phyloP scores from a whole-genome alignment of 2,797 vertebrate species.

The Gambelia wislizenii region DNA sequence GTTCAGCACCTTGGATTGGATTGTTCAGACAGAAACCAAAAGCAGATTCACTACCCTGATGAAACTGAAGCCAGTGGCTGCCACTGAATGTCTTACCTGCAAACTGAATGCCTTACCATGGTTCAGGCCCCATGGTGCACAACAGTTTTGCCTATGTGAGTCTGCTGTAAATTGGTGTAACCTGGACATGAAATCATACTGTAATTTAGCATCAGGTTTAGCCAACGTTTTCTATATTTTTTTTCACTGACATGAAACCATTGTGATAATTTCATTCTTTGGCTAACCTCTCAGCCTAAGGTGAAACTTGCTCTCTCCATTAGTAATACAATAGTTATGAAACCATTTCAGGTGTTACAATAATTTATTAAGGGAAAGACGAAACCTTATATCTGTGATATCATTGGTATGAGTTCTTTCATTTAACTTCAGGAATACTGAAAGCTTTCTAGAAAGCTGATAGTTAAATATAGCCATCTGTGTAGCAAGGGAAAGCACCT shows the following conservation, averaged over 20 bases:
- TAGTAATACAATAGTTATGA: constrained; percentile 53
- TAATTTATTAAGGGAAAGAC: constrained; percentile 55
- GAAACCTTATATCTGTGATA: neutral
- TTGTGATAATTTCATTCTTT: constrained; percentile 56
- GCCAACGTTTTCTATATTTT: constrained; percentile 22
- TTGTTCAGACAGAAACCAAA: no score
- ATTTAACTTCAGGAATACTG: constrained; percentile 43
- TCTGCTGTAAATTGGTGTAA: neutral
- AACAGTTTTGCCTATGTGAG: neutral
- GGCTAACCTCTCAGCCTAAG: constrained; percentile 40
- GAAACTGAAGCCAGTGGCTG: no score
- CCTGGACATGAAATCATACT: constrained; percentile 10
- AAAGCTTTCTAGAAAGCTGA: constrained; percentile 48
- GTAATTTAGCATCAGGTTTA: constrained; percentile 23
- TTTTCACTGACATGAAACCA: constrained; percentile 49
- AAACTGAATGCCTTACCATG: no score
- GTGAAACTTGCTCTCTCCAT: constrained; percentile 51
- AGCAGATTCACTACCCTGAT: no score
- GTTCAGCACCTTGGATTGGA: no score
- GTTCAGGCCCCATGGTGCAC: neutral
- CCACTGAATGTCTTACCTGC: no score
- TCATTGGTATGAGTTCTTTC: constrained; percentile 22
- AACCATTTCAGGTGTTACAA: constrained; percentile 19
- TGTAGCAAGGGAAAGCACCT: constrained; percentile 39
- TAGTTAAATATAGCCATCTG: neutral